These are phyloP conservation scores for Rhingia campestris DNA, from an alignment of 2,888 invertebrate species.

Conservation along the genomic window DNA sequence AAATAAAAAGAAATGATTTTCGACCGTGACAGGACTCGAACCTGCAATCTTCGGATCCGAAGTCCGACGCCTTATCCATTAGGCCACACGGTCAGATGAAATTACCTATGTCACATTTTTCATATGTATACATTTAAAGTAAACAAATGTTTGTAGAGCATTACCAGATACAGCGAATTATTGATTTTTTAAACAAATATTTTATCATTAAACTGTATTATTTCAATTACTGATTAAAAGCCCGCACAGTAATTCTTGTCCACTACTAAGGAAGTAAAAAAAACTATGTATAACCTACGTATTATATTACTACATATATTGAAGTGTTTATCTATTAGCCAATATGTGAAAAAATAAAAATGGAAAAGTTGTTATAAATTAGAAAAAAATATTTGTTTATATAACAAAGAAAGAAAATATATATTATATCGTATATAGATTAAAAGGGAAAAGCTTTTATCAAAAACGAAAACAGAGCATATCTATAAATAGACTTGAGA, in stretches of 20 bases:
- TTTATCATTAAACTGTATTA: not conserved
- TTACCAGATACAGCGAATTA: conserved; percentile 13
- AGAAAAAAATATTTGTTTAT: conserved; percentile 37
- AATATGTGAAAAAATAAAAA: conserved; percentile 35
- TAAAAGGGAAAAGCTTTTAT: conserved; percentile 32
- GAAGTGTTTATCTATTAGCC: conserved; percentile 31
- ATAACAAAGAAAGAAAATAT: conserved; percentile 3
- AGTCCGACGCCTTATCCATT: conserved; percentile 90
- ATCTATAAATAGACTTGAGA: conserved; percentile 80
- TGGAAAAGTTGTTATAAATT: conserved; percentile 26
- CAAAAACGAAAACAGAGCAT: conserved; percentile 47
- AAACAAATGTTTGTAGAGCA: not conserved
- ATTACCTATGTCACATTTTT: accelerated
- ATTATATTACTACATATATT: conserved; percentile 41
- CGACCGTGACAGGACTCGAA: conserved; percentile 89
- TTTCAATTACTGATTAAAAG: conserved; percentile 44
- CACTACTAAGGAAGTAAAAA: conserved; percentile 59
- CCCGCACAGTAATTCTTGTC: conserved; percentile 76
- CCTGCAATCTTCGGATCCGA: conserved; percentile 89
- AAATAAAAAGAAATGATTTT: conserved; percentile 66
- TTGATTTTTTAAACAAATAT: not conserved
- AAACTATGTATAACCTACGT: not conserved
- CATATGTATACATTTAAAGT: not conserved
- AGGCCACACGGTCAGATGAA: conserved; percentile 86
- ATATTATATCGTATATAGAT: conserved; percentile 8